Evolutionary conservation across 2,888 invertebrate species (phyloP).

Genomic region (Allolobophora icterica): DNA sequence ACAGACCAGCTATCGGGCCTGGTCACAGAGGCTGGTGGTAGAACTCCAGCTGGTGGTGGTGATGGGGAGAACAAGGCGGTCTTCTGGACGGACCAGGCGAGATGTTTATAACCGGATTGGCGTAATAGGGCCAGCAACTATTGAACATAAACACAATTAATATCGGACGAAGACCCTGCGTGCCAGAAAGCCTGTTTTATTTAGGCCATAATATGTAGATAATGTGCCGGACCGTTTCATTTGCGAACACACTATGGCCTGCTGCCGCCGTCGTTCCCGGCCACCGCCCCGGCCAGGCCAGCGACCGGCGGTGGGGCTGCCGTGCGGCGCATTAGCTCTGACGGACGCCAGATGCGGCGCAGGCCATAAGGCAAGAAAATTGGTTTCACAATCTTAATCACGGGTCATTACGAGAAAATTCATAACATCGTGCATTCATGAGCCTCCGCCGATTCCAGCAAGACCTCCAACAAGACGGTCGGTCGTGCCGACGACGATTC

Average conservation of each 20-base stretch:
- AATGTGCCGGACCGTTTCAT: slow-evolving; percentile 17
- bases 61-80: background rate
- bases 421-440: background rate
- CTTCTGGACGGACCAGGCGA: background rate
- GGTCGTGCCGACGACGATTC: background rate
- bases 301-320: background rate
- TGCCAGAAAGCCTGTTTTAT: slow-evolving; percentile 17
- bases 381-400: slow-evolving; percentile 29
- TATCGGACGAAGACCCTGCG: slow-evolving; percentile 9
- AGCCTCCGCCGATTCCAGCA: background rate
- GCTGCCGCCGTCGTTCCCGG: background rate
- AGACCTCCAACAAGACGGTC: background rate
- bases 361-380: slow-evolving; percentile 22
- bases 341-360: slow-evolving; percentile 7
- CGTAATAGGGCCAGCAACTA: slow-evolving; percentile 17
- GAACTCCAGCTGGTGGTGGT: background rate
- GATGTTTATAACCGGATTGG: slow-evolving; percentile 17
- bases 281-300: background rate
- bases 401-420: slow-evolving; percentile 28
- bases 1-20: background rate
- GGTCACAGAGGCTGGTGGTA: background rate
- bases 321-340: background rate
- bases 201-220: slow-evolving; percentile 6
- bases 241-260: background rate
- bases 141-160: slow-evolving; percentile 17